These are phyloP conservation scores for Tapera naevia DNA, from an alignment of 2,797 vertebrate genomes.

Conservation along the genomic window DNA sequence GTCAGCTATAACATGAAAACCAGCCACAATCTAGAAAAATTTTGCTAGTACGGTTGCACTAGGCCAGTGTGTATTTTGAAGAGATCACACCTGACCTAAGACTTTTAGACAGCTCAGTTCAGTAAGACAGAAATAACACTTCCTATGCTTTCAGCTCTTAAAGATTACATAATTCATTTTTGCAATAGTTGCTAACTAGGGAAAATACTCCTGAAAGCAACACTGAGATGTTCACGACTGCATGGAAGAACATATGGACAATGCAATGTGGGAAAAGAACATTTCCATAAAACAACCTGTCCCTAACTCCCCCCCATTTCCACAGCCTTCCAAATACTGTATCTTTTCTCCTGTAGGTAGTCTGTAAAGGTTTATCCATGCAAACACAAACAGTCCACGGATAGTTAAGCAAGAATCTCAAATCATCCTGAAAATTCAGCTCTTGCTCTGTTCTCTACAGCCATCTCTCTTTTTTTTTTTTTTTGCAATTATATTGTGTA, in stretches of 20 bases:
- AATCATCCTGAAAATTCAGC: not conserved
- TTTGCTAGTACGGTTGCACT: not conserved
- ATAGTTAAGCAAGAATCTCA: not conserved
- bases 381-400: not conserved
- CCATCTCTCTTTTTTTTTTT: not conserved
- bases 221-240: not conserved
- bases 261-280: not conserved
- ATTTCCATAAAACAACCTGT: not conserved
- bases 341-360: not conserved
- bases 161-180: not conserved
- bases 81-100: not conserved
- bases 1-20: not conserved
- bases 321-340: not conserved
- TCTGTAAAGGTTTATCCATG: not conserved
- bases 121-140: not conserved
- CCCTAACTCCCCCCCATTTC: not conserved
- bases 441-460: not conserved
- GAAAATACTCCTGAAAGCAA: not conserved
- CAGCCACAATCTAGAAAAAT: not conserved
- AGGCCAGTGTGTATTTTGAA: not conserved
- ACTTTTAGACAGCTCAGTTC: not conserved
- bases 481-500: constrained; percentile 5
- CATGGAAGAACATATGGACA: not conserved
- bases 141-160: not conserved
- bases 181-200: not conserved